phyloP scores from a whole-genome alignment of 2,113 vertebrate species.

The Phoenicopterus ruber region DNA sequence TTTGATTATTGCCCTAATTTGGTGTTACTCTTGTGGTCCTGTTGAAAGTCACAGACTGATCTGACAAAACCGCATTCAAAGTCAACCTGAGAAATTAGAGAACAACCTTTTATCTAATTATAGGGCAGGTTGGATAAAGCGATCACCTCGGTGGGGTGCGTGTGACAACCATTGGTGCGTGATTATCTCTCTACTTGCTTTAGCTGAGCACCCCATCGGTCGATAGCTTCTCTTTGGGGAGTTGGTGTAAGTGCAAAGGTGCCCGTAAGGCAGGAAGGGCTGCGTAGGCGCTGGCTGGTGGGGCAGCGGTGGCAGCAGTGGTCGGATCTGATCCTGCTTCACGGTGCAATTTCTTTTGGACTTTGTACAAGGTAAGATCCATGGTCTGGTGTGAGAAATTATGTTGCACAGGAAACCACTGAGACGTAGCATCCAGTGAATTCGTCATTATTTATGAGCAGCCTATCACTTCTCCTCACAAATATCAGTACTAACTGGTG shows the following conservation, averaged over 20 bases:
- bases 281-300: accelerated
- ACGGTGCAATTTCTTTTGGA: background rate
- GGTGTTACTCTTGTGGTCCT: background rate
- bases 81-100: background rate
- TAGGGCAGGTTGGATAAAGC: background rate
- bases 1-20: background rate
- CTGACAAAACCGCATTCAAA: background rate
- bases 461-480: background rate
- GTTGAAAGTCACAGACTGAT: background rate
- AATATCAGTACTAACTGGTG: background rate
- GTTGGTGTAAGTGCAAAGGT: background rate
- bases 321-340: accelerated
- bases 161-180: background rate
- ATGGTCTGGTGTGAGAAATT: background rate
- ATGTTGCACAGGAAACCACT: background rate
- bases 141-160: background rate
- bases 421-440: accelerated
- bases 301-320: background rate
- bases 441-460: background rate
- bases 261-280: background rate
- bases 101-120: background rate
- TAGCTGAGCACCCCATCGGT: background rate
- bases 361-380: background rate
- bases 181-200: background rate
- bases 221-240: background rate